Percentiles rank a stretch among this genome's conserved stretches.
These are phyloP conservation scores for Phoeniculus purpureus DNA, from an alignment of 2,797 vertebrate genomes.

Conservation along the genomic window DNA sequence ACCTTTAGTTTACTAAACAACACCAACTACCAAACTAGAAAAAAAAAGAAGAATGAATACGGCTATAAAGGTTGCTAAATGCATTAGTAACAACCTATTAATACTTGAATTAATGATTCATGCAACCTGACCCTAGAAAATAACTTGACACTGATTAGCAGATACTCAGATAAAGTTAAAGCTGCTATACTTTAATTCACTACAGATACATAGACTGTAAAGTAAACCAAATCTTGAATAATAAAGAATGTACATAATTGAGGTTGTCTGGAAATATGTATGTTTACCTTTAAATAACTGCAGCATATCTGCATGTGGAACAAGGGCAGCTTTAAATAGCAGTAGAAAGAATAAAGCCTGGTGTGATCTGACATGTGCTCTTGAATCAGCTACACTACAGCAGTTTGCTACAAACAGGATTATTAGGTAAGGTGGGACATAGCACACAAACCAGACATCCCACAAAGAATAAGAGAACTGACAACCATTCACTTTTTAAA, in stretches of 20 bases:
- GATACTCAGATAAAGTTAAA: background rate
- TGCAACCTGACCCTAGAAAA: background rate
- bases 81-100: background rate
- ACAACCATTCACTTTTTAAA: background rate
- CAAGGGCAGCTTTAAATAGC: conserved; percentile 64
- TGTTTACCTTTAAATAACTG: conserved; percentile 31
- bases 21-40: background rate
- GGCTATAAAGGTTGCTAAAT: background rate
- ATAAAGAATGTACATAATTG: background rate
- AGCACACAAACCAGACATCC: background rate
- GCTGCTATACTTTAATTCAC: too few species aligned
- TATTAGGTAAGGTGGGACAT: background rate
- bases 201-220: too few species aligned
- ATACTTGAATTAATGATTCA: background rate
- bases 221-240: background rate
- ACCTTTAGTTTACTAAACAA: background rate
- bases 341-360: conserved; percentile 30
- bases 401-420: background rate
- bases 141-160: background rate
- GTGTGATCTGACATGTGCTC: conserved; percentile 20
- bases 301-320: conserved; percentile 32
- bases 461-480: background rate
- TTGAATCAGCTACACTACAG: conserved; percentile 22
- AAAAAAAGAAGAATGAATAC: background rate
- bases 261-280: background rate